Percentiles rank a stretch among this genome's conserved stretches.
Evolutionary conservation across 1,140 invertebrate species (phyloP).

Genomic region (Penaeus japonicus): DNA sequence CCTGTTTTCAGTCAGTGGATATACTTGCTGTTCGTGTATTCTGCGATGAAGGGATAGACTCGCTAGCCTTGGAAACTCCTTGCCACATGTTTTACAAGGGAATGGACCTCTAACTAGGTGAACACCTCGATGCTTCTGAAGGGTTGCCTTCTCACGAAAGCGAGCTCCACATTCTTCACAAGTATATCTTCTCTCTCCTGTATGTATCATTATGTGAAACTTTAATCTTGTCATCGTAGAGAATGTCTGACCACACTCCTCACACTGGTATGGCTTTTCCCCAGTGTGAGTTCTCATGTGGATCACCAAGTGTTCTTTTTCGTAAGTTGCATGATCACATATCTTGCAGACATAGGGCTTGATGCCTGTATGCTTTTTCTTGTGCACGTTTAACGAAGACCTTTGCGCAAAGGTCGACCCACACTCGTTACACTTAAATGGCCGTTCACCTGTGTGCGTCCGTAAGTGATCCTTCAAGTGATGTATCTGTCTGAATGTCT

Average conservation of each 20-base stretch:
- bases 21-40: neutral
- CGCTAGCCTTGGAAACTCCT: constrained; percentile 29
- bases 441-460: constrained; percentile 38
- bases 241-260: constrained; percentile 32
- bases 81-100: constrained; percentile 25
- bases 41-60: constrained; percentile 31
- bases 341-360: constrained; percentile 13
- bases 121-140: constrained; percentile 29
- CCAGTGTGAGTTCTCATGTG: constrained; percentile 48
- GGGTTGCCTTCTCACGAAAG: constrained; percentile 39
- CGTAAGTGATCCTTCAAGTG: constrained; percentile 32
- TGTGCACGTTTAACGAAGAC: constrained; percentile 35
- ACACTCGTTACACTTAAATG: constrained; percentile 37
- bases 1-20: too few relatives aligned
- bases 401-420: constrained; percentile 24
- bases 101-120: constrained; percentile 38
- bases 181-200: constrained; percentile 30
- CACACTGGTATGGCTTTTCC: constrained; percentile 50
- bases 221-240: constrained; percentile 23
- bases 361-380: constrained; percentile 27
- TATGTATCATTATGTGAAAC: constrained; percentile 41
- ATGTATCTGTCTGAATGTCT: constrained; percentile 32
- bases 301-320: constrained; percentile 19
- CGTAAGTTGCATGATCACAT: constrained; percentile 17
- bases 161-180: constrained; percentile 37